Conservation (phyloP, 2,113 vertebrate species). For the Phaethon lepturus region DNA sequence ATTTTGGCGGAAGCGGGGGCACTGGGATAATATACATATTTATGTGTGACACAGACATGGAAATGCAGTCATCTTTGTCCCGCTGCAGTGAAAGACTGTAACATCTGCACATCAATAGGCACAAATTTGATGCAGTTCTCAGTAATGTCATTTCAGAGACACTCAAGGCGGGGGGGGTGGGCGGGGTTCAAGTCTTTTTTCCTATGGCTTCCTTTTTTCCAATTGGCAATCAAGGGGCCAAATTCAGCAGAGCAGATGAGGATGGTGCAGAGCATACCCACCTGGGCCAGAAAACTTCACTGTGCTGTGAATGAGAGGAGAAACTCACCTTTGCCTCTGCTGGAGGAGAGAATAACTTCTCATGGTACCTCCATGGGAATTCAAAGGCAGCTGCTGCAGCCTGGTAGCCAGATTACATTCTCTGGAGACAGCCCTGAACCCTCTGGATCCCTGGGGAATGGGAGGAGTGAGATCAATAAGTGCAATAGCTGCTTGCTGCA, state of each 20-base stretch:
- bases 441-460: neutral
- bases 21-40: slow-evolving; percentile 32
- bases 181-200: neutral
- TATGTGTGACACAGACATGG: slow-evolving; percentile 33
- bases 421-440: neutral
- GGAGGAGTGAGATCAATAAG: neutral
- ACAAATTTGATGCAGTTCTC: slow-evolving; percentile 42
- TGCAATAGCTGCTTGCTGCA: neutral
- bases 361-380: neutral
- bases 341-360: neutral
- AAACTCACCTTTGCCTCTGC: neutral
- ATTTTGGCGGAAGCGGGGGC: neutral
- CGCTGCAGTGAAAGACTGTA: neutral
- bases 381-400: neutral
- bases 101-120: slow-evolving; percentile 65
- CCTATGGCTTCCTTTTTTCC: neutral
- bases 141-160: neutral
- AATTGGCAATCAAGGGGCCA: neutral
- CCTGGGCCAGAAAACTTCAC: neutral
- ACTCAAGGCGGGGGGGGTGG: neutral
- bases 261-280: neutral
- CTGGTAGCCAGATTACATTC: neutral
- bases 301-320: neutral
- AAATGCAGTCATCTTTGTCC: slow-evolving; percentile 42
- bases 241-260: neutral